Percentiles rank a stretch among this genome's conserved stretches.
Conservation (phyloP, 1,140 invertebrate genomes). For the Euwallacea fornicatus region DNA sequence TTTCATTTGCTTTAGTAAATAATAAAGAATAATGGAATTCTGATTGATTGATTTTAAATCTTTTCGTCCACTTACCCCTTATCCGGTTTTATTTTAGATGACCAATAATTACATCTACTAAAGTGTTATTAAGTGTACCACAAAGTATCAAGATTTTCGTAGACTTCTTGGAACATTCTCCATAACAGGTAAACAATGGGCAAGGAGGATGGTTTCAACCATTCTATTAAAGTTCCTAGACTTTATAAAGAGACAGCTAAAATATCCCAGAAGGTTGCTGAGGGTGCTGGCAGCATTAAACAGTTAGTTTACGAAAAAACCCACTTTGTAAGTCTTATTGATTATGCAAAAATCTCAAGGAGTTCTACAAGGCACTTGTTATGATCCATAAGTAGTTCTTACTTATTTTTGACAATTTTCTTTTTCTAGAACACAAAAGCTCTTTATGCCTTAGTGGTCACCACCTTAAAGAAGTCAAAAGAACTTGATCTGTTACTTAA, state of each 20-base stretch:
- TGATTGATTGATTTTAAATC: no score
- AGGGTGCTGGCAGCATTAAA: conserved; percentile 72
- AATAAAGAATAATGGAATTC: no score
- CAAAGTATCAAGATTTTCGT: no score
- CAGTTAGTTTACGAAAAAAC: conserved; percentile 66
- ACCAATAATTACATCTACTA: no score
- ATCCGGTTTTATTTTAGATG: no score
- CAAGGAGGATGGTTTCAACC: conserved; percentile 55
- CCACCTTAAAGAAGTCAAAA: conserved; percentile 68
- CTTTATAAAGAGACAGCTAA: conserved; percentile 73
- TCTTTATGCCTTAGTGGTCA: conserved; percentile 71
- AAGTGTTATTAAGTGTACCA: no score
- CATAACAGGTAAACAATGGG: neutral
- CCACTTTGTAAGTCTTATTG: conserved; percentile 51
- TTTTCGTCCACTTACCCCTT: no score
- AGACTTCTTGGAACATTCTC: no score
- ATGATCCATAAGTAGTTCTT: conserved; percentile 41
- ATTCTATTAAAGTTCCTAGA: conserved; percentile 75
- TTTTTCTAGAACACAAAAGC: conserved; percentile 69
- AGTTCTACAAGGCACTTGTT: neutral
- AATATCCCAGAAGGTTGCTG: conserved; percentile 66
- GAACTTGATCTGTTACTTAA: conserved; percentile 67
- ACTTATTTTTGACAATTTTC: conserved; percentile 12
- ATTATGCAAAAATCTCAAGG: conserved; percentile 41
- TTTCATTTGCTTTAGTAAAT: no score